Base-by-base conservation (phyloP, 2,888 invertebrate genomes). In the Platerodrilus igneus region DNA sequence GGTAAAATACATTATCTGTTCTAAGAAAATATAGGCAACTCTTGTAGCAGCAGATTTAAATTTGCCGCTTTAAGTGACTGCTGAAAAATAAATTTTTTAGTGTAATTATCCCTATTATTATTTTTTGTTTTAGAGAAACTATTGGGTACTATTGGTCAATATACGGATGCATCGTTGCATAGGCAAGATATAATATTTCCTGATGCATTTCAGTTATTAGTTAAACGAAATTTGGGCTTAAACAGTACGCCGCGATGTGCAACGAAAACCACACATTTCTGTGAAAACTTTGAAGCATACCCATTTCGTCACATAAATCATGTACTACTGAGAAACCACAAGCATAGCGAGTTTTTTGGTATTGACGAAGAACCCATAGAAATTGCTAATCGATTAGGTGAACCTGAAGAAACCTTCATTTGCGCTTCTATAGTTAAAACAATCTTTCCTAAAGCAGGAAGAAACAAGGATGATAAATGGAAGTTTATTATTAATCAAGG, bases 401-500 rank as follows among this genome's bases (percentile, higher is more conserved):
- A 53, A 13, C 47, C 51, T 4, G 60, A 60, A 9, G 51, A 44
- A 13, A 39, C 39, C 7, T 64, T 55, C 37, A 38, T 67, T 13
- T 67, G 67, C 37, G 37, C 49, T 3, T 51, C 61, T 2, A 29
- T 46, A 59, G 68, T 69, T 36, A 69, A 73, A 65, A 62, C 81
- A 0, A 67, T 81, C 7, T 76, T 71, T 49, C 86, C 86, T 0
- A 70, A 77, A 61, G 67, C 72, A 1, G 83, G 77, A 0, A 63
- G 71, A 38, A 79, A 76, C 31, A 69, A 71, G 45, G 68, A 78
- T n/a, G 74, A 75, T 7, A 70, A 78, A 42, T 86, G 83, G 83
- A 72, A 78, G 52, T 74, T 73, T 32, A 76, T 89, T 13, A 69
- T 86, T 2, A 85, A 89, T 59, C 75, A 76, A 10, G 74, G 75